phyloP scores from a whole-genome alignment of 92 coral and sea anemone species.

The Diadumene lineata region DNA sequence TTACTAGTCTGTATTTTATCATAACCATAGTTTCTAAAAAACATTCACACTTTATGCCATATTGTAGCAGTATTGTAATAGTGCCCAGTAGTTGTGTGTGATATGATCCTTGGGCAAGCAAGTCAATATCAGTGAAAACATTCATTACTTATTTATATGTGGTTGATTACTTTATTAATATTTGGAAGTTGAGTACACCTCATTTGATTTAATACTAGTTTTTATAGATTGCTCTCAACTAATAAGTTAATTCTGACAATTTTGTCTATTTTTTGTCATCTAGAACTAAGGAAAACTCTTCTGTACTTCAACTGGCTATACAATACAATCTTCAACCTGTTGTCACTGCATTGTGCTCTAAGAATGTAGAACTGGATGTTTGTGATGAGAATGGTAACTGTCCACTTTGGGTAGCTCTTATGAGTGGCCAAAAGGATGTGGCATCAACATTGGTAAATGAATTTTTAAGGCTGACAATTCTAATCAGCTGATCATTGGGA shows the following conservation, averaged over 20 bases:
- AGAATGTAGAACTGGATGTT: conserved; percentile 69
- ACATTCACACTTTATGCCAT: too few relatives aligned
- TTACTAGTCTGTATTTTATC: too few relatives aligned
- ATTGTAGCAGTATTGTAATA: too few relatives aligned
- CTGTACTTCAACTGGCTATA: conserved; percentile 89
- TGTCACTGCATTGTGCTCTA: conserved; percentile 82
- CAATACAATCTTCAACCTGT: conserved; percentile 90
- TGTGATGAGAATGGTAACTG: conserved; percentile 87
- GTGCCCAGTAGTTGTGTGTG: too few relatives aligned
- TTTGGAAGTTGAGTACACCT: neutral
- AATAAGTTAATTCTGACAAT: neutral
- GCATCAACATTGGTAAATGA: conserved; percentile 77
- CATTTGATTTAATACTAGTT: too few relatives aligned
- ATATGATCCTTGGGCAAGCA: too few relatives aligned
- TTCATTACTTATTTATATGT: too few relatives aligned
- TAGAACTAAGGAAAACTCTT: conserved; percentile 77
- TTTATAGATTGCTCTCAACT: too few relatives aligned
- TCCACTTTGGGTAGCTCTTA: conserved; percentile 95
- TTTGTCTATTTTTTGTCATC: neutral
- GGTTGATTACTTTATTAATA: too few relatives aligned
- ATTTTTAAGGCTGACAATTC: neutral
- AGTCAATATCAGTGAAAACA: too few relatives aligned
- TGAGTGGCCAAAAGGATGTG: conserved; percentile 78
- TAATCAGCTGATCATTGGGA: neutral
- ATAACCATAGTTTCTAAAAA: too few relatives aligned